Conservation (phyloP, 2,797 vertebrate species). For the Hypotaenidia philippensis region DNA sequence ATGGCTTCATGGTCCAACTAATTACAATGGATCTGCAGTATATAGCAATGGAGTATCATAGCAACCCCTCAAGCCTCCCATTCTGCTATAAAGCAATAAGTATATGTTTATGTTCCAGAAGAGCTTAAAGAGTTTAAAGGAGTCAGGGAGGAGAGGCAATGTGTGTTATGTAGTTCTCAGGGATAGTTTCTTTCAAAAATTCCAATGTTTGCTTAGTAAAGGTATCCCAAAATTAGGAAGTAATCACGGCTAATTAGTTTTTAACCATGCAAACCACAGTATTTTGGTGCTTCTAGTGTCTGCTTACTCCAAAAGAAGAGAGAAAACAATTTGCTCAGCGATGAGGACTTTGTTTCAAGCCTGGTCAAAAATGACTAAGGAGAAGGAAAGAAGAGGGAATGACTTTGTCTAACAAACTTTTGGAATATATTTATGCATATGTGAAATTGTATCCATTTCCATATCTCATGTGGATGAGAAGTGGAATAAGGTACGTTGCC, state of each 20-base stretch:
- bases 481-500: background rate
- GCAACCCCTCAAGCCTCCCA: background rate
- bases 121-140: background rate
- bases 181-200: background rate
- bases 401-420: background rate
- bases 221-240: background rate
- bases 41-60: background rate
- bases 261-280: background rate
- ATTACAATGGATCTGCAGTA: background rate
- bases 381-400: background rate
- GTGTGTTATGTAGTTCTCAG: background rate
- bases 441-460: background rate
- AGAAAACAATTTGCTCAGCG: background rate
- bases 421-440: background rate
- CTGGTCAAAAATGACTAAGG: background rate
- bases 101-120: background rate
- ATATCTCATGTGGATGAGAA: background rate
- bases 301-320: background rate
- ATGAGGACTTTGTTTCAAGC: background rate
- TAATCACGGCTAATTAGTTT: background rate
- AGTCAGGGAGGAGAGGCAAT: background rate
- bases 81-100: background rate
- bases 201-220: background rate
- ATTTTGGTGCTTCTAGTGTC: background rate
- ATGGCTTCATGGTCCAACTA: background rate